These are phyloP conservation scores for Threskiornis aethiopicus DNA, from an alignment of 2,797 vertebrate genomes.

Conservation along the genomic window DNA sequence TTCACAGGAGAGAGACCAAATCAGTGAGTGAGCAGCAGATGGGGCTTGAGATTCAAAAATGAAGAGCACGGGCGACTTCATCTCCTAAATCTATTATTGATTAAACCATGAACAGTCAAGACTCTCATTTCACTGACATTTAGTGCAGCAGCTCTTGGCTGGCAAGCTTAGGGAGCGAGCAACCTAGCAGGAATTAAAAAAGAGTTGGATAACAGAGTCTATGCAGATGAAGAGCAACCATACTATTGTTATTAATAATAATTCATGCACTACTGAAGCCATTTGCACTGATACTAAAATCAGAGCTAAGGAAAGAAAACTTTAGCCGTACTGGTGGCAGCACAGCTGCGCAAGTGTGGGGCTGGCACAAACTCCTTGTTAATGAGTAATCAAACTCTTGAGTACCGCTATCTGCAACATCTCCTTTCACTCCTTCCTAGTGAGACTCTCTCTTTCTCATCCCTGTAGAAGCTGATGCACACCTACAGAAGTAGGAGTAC, in stretches of 20 bases:
- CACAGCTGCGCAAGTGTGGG: not conserved
- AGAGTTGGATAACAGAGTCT: conserved; percentile 42
- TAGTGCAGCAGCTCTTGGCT: conserved; percentile 62
- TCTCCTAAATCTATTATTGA: conserved; percentile 74
- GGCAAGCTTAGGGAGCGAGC: conserved; percentile 44
- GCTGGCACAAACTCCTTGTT: not conserved
- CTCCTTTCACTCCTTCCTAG: not conserved
- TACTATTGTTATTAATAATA: conserved; percentile 30
- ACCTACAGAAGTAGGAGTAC: not conserved
- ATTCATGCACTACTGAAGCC: conserved; percentile 24
- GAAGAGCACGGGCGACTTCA: conserved; percentile 43
- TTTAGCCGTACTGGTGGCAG: not conserved
- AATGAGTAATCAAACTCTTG: not conserved
- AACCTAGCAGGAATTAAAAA: conserved; percentile 45
- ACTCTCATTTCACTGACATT: conserved; percentile 60
- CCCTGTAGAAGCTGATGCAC: not conserved
- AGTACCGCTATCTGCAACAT: not conserved
- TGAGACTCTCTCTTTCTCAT: not conserved
- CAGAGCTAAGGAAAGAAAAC: conserved; percentile 30
- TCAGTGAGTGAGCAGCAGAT: conserved; percentile 73
- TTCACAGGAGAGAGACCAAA: conserved; percentile 61
- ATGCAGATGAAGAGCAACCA: not conserved
- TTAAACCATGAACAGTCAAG: conserved; percentile 64
- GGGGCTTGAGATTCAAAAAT: conserved; percentile 75
- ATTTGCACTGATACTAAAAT: conserved; percentile 45